Conservation (phyloP, 2,113 vertebrate species). For the Megaceryle maxima region DNA sequence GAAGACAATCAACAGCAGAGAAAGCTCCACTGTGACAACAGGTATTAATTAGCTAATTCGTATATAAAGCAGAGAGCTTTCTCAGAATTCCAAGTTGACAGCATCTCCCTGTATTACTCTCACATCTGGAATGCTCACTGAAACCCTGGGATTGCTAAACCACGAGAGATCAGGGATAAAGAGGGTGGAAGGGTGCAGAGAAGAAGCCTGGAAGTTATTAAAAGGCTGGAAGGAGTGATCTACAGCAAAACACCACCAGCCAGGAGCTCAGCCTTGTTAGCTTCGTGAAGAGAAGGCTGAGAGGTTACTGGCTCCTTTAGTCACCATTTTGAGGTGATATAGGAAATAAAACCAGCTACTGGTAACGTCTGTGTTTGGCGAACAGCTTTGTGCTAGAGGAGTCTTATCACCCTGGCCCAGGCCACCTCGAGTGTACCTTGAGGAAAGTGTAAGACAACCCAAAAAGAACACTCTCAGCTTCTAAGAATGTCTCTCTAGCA, state of each 20-base stretch:
- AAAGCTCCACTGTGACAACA: not conserved
- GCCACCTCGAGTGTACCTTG: not conserved
- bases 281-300: too few species aligned
- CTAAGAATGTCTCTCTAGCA: not conserved
- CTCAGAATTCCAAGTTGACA: not conserved
- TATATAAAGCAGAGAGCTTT: not conserved
- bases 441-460: fast-evolving
- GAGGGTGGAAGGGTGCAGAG: not conserved
- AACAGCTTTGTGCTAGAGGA: not conserved
- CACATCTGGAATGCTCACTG: not conserved
- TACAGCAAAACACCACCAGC: too few species aligned
- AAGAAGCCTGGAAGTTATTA: not conserved
- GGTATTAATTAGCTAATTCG: not conserved
- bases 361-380: fast-evolving
- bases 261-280: too few species aligned
- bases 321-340: fast-evolving
- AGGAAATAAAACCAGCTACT: not conserved
- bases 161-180: not conserved
- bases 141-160: not conserved
- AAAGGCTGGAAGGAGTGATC: not conserved
- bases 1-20: not conserved
- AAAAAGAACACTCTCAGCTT: not conserved
- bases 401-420: not conserved
- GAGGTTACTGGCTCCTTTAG: not conserved
- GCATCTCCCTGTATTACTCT: fast-evolving